Evolutionary conservation across 2,888 invertebrate genomes (phyloP), one percentile per base, ranked within the genome.

Genomic region (Alentia gelatinosa): DNA sequence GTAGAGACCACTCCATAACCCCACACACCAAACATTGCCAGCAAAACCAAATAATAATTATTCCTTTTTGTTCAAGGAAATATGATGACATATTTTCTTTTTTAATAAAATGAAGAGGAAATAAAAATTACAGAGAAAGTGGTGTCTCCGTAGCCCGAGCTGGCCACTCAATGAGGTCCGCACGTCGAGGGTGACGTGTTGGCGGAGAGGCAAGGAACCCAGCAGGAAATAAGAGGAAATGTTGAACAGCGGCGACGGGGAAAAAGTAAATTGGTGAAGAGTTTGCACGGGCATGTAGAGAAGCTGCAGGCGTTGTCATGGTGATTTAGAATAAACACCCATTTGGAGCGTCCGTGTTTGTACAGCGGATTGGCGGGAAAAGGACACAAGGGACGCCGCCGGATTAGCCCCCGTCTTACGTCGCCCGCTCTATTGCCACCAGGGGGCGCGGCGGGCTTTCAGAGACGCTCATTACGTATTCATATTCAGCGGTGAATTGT

Each of bases 251-350:
- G 68, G 56, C 56, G 39, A 39, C 39, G 37, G 23, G 83, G 39
- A 30, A 83, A 83, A 83, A 83, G 39, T 83, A 83, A 83, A 83
- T 83, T 83, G 83, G 39, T 83, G 39, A 35, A 35, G 83, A 83
- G 83, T 83, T 83, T 83, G 83, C 83, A 30, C 26, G 83, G 83
- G 35, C 83, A 83, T 83, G 83, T 83, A 83, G 83, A 26, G 26
- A 30, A 39, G 30, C 83, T 15, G 30, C 37, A 15, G n/a, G 83
- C 83, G 83, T 83, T 83, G 83, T 83, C 83, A 83, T 83, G 83
- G 83, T 40, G 40, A 83, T 83, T 37, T 39, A 83, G 83, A 83
- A 35, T 83, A 83, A 83, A 83, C 83, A 83, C 83, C 37, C 83
- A 83, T 83, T 35, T 83, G 39, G 39, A 39, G 26, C 37, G 37